Conservation (phyloP, 2,888 invertebrate species). For the Fragum fragum region DNA sequence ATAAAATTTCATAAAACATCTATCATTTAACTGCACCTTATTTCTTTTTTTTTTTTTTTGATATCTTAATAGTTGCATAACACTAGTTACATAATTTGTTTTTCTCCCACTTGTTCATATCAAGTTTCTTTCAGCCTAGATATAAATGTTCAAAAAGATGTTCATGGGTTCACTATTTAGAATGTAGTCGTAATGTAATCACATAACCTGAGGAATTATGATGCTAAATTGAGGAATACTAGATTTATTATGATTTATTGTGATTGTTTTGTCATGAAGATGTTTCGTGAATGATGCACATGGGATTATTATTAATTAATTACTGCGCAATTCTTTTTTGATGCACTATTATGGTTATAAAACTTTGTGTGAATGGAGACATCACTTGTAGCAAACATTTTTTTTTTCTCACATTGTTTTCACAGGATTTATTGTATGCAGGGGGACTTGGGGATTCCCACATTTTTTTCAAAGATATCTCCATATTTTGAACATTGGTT, state of each 20-base stretch:
- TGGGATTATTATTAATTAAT: no score
- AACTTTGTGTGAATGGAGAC: neutral
- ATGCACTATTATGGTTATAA: neutral
- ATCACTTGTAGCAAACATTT: neutral
- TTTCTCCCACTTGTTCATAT: neutral
- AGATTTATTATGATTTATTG: neutral
- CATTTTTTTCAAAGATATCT: no score
- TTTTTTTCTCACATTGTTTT: neutral
- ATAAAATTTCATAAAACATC: neutral
- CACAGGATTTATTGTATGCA: neutral
- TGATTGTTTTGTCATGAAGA: neutral
- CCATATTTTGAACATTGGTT: no score
- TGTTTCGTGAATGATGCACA: neutral
- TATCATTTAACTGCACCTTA: neutral
- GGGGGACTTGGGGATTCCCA: no score
- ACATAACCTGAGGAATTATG: no score
- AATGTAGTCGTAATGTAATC: neutral
- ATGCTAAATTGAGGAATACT: no score
- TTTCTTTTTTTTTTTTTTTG: neutral
- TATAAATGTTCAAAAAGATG: neutral
- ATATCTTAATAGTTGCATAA: neutral
- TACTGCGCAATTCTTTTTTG: no score
- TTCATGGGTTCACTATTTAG: neutral
- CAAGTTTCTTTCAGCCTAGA: neutral
- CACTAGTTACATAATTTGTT: neutral